Base-by-base conservation (phyloP, 2,888 invertebrate genomes). In the Aphodius granarius region DNA sequence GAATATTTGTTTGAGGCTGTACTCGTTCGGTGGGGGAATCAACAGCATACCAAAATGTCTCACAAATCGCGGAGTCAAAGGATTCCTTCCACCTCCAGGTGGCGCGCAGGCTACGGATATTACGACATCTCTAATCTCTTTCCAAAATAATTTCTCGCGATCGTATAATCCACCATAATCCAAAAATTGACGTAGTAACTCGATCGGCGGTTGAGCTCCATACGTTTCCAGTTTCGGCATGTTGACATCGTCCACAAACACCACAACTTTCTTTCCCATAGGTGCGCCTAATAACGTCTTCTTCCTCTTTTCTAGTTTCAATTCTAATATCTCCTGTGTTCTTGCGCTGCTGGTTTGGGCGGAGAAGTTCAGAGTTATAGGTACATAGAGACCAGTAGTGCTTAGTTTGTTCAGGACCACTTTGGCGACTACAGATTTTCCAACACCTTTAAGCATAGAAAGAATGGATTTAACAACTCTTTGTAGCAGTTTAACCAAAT, bases 141-240 rank as follows among this genome's bases (percentile, higher is more conserved):
- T 96, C 97, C 97, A 97, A 85, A 93, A 95, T 68, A 97, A 86
- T 84, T 95, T 96, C 76, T 95, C 94, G 73, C 96, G 91, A 84
- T 97, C 97, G 84, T 95, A 97, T 73, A 97, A 88, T 0, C 97
- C 97, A 22, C 92, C 91, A 82, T 92, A 94, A 85, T 95, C 95
- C 75, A 93, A 87, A 80, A 92, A 90, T 88, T 95, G 95, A 74
- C 93, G 92, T 20, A 97, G 88, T 21, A 98, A 87, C 88, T 97
- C 97, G 75, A 97, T 94, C 0, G 97, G 95, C 5, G 97, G 96
- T 84, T 97, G 97, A 9, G 97, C 94, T 6, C 97, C 97, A 82
- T 97, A 97, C 0, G 92, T 92, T 86, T 94, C 96, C 82, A 93
- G 88, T 84, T 92, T 92, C 0, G 97, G 97, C 97, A 97, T 97